Evolutionary conservation across 2,113 vertebrate species (phyloP).

Genomic region (Percopsis transmontana): DNA sequence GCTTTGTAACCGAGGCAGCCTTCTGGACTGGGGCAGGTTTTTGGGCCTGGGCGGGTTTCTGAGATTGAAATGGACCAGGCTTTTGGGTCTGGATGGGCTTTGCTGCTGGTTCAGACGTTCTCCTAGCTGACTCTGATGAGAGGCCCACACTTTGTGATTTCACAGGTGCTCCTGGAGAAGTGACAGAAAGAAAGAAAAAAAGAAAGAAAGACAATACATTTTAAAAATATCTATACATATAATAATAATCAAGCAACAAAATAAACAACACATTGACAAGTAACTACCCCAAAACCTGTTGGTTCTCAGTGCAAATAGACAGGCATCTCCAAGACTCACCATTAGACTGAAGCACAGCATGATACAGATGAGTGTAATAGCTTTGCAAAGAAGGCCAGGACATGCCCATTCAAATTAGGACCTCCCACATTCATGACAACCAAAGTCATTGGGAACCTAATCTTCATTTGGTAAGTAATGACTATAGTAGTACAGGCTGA

Average conservation of each 20-base stretch:
- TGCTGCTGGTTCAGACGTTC: constrained; percentile 72
- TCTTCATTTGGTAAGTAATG: constrained; percentile 17
- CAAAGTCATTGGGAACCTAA: constrained; percentile 15
- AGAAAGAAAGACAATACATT: constrained; percentile 75
- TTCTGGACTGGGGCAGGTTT: constrained; percentile 73
- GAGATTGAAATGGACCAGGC: constrained; percentile 72
- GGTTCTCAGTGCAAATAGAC: constrained; percentile 37
- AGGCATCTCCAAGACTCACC: constrained; percentile 42
- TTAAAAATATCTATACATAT: constrained; percentile 2
- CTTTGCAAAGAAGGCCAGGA: constrained; percentile 14
- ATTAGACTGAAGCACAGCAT: constrained; percentile 60
- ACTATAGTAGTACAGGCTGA: constrained; percentile 29
- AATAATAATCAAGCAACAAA: neutral
- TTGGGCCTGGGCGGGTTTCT: constrained; percentile 67
- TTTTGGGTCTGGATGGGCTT: constrained; percentile 78
- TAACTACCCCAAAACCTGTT: no score
- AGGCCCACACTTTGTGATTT: constrained; percentile 88
- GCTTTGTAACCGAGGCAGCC: constrained; percentile 64
- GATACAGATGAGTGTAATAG: constrained; percentile 22
- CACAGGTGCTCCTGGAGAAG: constrained; percentile 86
- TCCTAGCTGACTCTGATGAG: constrained; percentile 80
- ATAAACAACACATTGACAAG: neutral
- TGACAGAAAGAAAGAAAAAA: constrained; percentile 83
- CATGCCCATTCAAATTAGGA: constrained; percentile 53
- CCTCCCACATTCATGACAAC: constrained; percentile 36